Conservation (phyloP, 1,140 invertebrate species). For the Delia radicum region DNA sequence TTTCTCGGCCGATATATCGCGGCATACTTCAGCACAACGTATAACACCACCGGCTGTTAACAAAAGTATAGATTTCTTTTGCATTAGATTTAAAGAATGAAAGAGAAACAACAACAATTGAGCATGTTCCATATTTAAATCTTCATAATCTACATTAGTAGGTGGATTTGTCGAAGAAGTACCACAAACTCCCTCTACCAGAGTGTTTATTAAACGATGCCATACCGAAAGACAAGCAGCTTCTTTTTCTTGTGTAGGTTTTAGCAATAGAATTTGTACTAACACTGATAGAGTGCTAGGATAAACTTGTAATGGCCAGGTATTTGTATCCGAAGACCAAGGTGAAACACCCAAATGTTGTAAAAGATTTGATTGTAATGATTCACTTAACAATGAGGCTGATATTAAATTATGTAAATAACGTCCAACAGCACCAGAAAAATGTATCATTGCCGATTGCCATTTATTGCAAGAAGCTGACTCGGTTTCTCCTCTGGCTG, state of each 20-base stretch:
- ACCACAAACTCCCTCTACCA: conserved; percentile 74
- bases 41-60: conserved; percentile 71
- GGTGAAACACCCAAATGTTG: conserved; percentile 76
- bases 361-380: conserved; percentile 71
- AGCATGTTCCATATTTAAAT: conserved; percentile 94
- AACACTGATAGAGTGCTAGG: conserved; percentile 79
- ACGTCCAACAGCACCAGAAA: conserved; percentile 51
- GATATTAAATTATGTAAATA: conserved; percentile 70
- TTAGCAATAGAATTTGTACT: conserved; percentile 71
- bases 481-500: conserved; percentile 45
- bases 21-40: conserved; percentile 66
- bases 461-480: conserved; percentile 37
- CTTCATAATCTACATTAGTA: conserved; percentile 55
- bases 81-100: conserved; percentile 91
- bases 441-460: conserved; percentile 53
- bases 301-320: conserved; percentile 83
- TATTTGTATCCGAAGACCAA: conserved; percentile 64
- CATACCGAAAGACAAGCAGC: conserved; percentile 86
- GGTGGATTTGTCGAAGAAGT: conserved; percentile 25
- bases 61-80: conserved; percentile 92
- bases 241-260: conserved; percentile 84
- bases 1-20: conserved; percentile 55
- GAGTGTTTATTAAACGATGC: conserved; percentile 82
- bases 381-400: conserved; percentile 66
- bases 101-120: conserved; percentile 92